phyloP scores from a whole-genome alignment of 2,797 vertebrate species.

The Cossypha heuglini region DNA sequence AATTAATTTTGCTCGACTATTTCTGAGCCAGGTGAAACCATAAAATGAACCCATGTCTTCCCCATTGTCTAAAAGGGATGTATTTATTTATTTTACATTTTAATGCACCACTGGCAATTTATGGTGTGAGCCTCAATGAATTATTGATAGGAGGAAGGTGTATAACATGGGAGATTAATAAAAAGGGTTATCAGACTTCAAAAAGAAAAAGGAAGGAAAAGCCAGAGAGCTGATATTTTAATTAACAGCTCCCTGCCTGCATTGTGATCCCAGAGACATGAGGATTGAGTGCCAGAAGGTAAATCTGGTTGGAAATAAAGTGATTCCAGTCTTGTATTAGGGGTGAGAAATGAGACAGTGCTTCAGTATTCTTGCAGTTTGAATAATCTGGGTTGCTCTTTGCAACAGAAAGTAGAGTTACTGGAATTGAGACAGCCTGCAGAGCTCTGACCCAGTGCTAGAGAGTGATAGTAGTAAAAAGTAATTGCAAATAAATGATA shows the following conservation, averaged over 20 bases:
- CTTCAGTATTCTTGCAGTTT: not conserved
- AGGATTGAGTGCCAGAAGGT: constrained; percentile 33
- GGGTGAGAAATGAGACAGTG: constrained; percentile 1
- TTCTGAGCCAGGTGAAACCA: not conserved
- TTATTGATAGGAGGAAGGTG: constrained; percentile 14
- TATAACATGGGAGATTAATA: constrained; percentile 16
- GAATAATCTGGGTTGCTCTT: not conserved
- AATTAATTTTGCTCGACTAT: constrained; percentile 30
- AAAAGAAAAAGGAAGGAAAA: not conserved
- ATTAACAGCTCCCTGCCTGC: constrained; percentile 46
- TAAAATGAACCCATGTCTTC: not conserved
- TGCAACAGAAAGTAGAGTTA: not conserved
- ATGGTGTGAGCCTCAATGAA: not conserved
- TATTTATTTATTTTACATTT: constrained; percentile 50
- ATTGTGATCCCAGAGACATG: constrained; percentile 6
- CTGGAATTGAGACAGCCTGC: not conserved
- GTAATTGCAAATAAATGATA: not conserved
- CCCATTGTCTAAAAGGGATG: not conserved
- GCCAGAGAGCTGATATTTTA: constrained; percentile 41
- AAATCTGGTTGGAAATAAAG: constrained; percentile 41
- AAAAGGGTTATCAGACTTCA: not conserved
- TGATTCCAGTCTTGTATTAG: not conserved
- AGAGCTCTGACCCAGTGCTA: not conserved
- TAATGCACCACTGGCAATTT: not conserved
- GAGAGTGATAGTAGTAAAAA: not conserved